These are phyloP conservation scores for Protobothrops mucrosquamatus DNA, from an alignment of 2,113 vertebrate species.

Conservation along the genomic window DNA sequence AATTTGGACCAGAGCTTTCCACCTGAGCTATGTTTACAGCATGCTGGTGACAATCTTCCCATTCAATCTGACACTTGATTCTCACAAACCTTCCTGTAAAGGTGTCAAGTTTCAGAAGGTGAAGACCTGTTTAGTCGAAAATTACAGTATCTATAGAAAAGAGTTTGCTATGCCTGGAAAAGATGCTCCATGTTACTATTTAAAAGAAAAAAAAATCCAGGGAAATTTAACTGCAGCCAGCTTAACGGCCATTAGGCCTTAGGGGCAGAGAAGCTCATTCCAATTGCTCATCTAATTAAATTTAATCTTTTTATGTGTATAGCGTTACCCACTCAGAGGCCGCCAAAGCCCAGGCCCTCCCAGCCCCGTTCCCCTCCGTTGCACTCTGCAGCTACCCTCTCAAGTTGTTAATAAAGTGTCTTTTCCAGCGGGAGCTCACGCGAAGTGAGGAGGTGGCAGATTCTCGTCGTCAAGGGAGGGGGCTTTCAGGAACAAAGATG, in stretches of 20 bases:
- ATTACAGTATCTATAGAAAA: not conserved
- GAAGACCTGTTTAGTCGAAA: not conserved
- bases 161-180: not conserved
- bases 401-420: too few species aligned
- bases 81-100: not conserved
- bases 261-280: not conserved
- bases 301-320: not conserved
- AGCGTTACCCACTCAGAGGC: too few species aligned
- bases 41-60: not conserved
- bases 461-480: too few species aligned
- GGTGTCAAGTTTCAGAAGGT: not conserved
- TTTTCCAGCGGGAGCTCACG: too few species aligned
- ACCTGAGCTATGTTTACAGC: not conserved
- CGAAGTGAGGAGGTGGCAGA: too few species aligned
- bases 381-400: too few species aligned
- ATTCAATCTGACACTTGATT: not conserved
- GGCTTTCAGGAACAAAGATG: too few species aligned
- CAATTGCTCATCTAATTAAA: not conserved
- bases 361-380: too few species aligned
- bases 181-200: not conserved
- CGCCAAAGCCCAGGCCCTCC: too few species aligned
- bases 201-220: not conserved
- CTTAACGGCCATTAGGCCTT: not conserved
- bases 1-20: not conserved
- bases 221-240: not conserved